Evolutionary conservation across 1,140 invertebrate species (phyloP).

Genomic region (Drosophila burlai): DNA sequence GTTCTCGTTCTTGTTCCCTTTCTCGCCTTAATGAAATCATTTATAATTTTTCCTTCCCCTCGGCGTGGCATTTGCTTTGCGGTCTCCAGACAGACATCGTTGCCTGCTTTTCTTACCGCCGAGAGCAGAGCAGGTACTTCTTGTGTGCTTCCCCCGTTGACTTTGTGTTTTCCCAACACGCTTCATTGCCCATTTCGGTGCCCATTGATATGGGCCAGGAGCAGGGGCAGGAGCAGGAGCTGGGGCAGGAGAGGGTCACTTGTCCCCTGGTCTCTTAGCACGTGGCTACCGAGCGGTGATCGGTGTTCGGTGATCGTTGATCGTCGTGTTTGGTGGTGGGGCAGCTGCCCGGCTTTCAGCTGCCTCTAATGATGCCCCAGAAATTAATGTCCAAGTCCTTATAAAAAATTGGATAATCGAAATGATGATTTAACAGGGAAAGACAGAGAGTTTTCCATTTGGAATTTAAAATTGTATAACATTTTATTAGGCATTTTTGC

Average conservation of each 20-base stretch:
- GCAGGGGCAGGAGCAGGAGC: neutral
- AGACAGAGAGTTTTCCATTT: neutral
- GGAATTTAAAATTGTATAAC: too few species aligned
- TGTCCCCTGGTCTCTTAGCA: conserved; percentile 34
- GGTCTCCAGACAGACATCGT: conserved; percentile 15
- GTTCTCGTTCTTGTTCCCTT: conserved; percentile 3
- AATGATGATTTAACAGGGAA: neutral
- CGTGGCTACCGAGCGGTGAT: conserved; percentile 44
- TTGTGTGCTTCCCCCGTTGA: conserved; percentile 4
- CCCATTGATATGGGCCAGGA: conserved; percentile 45
- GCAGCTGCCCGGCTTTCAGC: conserved; percentile 48
- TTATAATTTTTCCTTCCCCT: conserved; percentile 69
- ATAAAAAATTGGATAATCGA: neutral
- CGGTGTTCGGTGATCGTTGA: neutral
- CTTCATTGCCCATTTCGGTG: conserved; percentile 18
- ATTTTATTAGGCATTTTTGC: too few species aligned
- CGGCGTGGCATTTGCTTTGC: conserved; percentile 13
- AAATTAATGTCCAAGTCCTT: neutral
- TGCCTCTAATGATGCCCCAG: conserved; percentile 8
- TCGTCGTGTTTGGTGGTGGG: neutral
- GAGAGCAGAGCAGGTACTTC: neutral
- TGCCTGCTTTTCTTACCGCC: conserved; percentile 7
- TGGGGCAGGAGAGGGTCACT: neutral
- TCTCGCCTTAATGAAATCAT: conserved; percentile 71
- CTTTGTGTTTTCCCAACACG: conserved; percentile 36